A percentile compares a stretch with the other conserved stretches of the same genome.
Evolutionary conservation across 2,113 vertebrate genomes (phyloP).

Genomic region (Lampris megalopsis): DNA sequence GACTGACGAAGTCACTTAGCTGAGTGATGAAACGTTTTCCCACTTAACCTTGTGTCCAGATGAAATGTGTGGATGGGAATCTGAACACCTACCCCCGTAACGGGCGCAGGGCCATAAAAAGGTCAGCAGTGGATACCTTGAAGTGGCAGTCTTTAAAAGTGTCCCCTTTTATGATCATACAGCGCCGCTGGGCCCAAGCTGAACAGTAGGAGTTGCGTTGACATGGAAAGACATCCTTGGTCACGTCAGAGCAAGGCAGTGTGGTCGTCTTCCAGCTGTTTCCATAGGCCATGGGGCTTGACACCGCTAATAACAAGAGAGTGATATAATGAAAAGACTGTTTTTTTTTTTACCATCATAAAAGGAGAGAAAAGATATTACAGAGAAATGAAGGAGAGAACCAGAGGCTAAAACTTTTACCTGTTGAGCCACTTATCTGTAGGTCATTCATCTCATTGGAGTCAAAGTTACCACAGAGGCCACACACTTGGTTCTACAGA

Average conservation of each 20-base stretch:
- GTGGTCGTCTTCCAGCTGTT: conserved; percentile 85
- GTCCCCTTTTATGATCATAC: conserved; percentile 82
- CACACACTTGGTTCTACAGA: conserved; percentile 83
- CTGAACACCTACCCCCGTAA: no score
- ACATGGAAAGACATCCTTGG: conserved; percentile 83
- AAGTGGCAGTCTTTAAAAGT: conserved; percentile 84
- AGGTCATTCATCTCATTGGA: conserved; percentile 86
- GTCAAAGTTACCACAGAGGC: conserved; percentile 91
- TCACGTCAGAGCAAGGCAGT: conserved; percentile 82
- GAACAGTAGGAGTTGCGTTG: conserved; percentile 86
- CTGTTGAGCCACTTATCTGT: conserved; percentile 71
- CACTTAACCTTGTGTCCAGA: no score
- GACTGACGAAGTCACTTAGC: no score
- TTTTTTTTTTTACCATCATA: no score
- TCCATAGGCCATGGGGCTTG: conserved; percentile 81
- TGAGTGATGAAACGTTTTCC: no score
- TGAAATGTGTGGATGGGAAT: no score
- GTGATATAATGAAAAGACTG: no score
- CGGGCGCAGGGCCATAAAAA: no score
- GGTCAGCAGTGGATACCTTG: conserved; percentile 72
- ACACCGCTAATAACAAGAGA: conserved; percentile 36
- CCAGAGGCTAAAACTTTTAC: conserved; percentile 5
- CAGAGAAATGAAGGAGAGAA: not conserved
- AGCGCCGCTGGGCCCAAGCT: conserved; percentile 85
- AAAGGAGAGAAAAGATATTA: not conserved